These are phyloP conservation scores for Anagyrus pseudococci DNA, from an alignment of 2,888 invertebrate genomes.

Conservation along the genomic window DNA sequence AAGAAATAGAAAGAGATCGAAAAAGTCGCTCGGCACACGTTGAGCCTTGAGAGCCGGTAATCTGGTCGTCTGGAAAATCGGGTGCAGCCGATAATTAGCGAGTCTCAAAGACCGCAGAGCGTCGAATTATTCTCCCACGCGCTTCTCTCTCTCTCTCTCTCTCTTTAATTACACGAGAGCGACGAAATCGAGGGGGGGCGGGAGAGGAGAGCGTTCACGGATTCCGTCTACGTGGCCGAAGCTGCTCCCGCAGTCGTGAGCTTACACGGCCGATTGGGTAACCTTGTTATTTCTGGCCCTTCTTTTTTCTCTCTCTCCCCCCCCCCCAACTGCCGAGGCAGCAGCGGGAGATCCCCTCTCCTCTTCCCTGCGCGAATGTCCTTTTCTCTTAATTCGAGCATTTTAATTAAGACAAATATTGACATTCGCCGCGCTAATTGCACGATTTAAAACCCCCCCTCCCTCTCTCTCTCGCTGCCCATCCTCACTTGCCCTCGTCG, in stretches of 20 bases:
- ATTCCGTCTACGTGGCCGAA: too few relatives aligned
- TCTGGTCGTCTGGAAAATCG: neutral
- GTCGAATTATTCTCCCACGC: conserved; percentile 13
- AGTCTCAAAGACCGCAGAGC: conserved; percentile 5
- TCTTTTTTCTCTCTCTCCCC: neutral
- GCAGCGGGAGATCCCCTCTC: conserved; percentile 1
- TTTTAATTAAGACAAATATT: too few relatives aligned
- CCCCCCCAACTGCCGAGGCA: too few relatives aligned
- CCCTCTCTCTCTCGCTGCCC: too few relatives aligned
- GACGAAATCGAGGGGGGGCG: neutral
- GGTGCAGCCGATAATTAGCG: conserved; percentile 13
- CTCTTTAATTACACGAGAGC: conserved; percentile 16
- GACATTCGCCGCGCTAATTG: too few relatives aligned
- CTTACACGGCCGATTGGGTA: conserved; percentile 18
- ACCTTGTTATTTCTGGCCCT: conserved; percentile 25
- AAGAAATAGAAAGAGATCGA: neutral
- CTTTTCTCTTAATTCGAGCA: neutral
- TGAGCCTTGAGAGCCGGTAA: conserved; percentile 13
- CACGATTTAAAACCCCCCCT: too few relatives aligned
- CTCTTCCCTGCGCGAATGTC: neutral
- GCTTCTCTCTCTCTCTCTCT: too few relatives aligned
- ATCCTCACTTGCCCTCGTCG: too few relatives aligned
- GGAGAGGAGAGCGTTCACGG: too few relatives aligned
- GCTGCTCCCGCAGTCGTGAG: neutral
- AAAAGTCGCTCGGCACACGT: conserved; percentile 35